These are phyloP conservation scores for Pongo pygmaeus DNA, from an alignment of 2,113 vertebrate species.

Conservation along the genomic window DNA sequence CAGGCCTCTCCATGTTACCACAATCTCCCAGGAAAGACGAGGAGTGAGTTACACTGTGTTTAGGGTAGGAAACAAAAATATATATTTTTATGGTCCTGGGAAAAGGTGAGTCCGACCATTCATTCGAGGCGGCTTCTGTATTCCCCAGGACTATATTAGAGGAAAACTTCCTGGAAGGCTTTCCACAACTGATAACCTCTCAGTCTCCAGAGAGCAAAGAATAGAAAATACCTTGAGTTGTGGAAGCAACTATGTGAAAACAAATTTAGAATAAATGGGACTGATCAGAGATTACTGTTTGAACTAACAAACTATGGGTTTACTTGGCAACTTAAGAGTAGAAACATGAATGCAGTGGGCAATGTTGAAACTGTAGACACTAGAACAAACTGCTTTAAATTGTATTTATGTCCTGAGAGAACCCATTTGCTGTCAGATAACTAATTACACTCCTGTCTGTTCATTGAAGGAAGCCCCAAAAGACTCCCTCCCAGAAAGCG, in stretches of 20 bases:
- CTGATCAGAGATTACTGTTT: neutral
- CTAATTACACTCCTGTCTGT: neutral
- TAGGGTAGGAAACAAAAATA: conserved; percentile 49
- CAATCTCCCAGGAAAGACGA: conserved; percentile 58
- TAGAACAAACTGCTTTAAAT: conserved; percentile 32
- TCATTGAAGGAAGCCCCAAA: neutral
- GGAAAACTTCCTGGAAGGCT: neutral
- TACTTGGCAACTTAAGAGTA: neutral
- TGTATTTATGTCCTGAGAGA: conserved; percentile 33
- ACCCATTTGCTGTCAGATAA: conserved; percentile 3
- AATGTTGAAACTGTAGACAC: neutral
- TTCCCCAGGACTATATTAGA: neutral
- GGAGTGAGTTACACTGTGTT: conserved; percentile 29
- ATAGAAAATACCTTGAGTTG: neutral
- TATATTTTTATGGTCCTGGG: conserved; percentile 33
- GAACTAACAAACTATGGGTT: neutral
- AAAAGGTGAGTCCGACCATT: conserved; percentile 47
- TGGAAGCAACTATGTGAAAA: neutral
- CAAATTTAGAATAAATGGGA: neutral
- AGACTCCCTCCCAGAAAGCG: neutral
- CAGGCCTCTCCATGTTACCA: conserved; percentile 25
- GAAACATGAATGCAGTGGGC: neutral
- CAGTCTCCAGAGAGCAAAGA: neutral
- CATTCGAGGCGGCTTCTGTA: neutral
- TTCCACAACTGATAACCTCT: neutral